phyloP scores from a whole-genome alignment of 2,797 vertebrate genomes.

The Notamacropus eugenii region DNA sequence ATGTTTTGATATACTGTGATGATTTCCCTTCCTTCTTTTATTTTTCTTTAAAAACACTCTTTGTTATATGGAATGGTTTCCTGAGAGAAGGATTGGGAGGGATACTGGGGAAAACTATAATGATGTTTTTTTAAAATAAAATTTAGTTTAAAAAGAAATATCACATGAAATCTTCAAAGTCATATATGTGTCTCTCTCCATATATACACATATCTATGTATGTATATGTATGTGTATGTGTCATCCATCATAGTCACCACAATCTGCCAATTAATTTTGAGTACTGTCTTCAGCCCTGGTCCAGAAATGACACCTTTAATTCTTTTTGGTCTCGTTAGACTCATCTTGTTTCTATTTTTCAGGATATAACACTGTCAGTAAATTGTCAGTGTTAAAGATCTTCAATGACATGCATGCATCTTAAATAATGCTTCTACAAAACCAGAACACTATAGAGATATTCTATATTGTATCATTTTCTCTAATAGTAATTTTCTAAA shows the following conservation, averaged over 20 bases:
- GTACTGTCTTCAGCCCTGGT: background rate
- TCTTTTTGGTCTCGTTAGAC: background rate
- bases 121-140: background rate
- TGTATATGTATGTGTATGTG: background rate
- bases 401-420: background rate
- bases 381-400: background rate
- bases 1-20: background rate
- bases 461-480: background rate
- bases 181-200: background rate
- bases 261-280: background rate
- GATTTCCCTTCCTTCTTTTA: background rate
- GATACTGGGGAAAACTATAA: background rate
- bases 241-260: background rate
- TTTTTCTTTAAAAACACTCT: background rate
- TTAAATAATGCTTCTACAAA: background rate
- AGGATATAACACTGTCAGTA: background rate
- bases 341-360: background rate
- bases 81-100: background rate
- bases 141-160: background rate
- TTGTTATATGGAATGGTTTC: background rate
- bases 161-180: background rate
- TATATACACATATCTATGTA: no score
- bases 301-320: background rate
- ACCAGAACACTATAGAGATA: background rate
- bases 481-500: background rate